Base-by-base conservation (phyloP, 2,797 vertebrate species). In the Sternotherus odoratus region DNA sequence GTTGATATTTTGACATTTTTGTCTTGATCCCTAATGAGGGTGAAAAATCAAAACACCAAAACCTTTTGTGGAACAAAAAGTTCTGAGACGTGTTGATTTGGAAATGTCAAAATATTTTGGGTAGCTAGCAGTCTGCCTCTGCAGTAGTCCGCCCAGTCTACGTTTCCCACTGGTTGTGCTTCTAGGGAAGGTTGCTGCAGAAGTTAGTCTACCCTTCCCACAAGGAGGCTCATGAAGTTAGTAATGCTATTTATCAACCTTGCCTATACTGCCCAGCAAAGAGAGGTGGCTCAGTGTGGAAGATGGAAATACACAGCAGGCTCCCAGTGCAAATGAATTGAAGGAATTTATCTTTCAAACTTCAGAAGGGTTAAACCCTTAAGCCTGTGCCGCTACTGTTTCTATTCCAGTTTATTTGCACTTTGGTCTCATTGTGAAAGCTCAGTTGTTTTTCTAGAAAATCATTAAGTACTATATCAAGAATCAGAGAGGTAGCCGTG, bases 401-500 rank as follows among this genome's bases (percentile, higher is more conserved):
- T 87, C 78, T 88, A 1, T 1, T 83, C 79, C 69, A 50, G 11
- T 51, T 36, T 66, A 36, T 84, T n/a, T 0, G 1, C 82, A 12
- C 24, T 87, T 82, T 43, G 75, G 51, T 82, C 79, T 49, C 30
- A 87, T 95, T 21, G 4, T 9, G 69, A 50, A 57, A 84, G 33
- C 0, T 79, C 77, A 66, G n/a, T 85, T 89, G 88, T 46, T 88
- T 90, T 88, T 92, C 87, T 85, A 85, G 75, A 53, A 56, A 69
- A 75, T 54, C 36, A 90, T 51, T 81, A 83, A 90, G 77, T 54
- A 60, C 30, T 53, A 60, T n/a, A n/a, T n/a, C n/a, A n/a, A n/a
- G n/a, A n/a, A n/a, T n/a, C n/a, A n/a, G n/a, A n/a, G n/a, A n/a
- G n/a, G n/a, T n/a, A n/a, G n/a, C n/a, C n/a, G n/a, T n/a, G n/a